These are phyloP conservation scores for Psephotus haematonotus DNA, from an alignment of 2,113 vertebrate species.

Conservation along the genomic window DNA sequence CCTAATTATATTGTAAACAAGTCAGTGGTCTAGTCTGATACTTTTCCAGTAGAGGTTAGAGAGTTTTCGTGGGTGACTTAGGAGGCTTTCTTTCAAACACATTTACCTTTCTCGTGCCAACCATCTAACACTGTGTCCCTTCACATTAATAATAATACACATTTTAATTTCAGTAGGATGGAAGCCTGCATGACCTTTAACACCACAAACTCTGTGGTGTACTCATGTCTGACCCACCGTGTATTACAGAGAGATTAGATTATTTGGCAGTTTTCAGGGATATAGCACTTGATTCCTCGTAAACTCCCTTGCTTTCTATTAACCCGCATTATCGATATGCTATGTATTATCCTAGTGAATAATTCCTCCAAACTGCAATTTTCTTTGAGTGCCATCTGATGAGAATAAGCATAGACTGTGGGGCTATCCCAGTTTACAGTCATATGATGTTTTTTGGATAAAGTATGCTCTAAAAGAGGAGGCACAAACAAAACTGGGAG, in stretches of 20 bases:
- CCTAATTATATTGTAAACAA: background rate
- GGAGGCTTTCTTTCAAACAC: background rate
- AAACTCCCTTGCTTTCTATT: background rate
- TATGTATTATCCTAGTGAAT: background rate
- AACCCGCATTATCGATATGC: background rate
- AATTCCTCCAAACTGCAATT: background rate
- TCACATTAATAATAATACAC: background rate
- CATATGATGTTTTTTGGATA: background rate
- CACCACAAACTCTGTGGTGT: background rate
- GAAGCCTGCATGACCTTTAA: background rate
- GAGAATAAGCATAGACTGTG: rapidly evolving
- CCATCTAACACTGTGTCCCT: background rate
- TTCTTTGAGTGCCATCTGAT: background rate
- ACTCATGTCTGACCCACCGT: background rate
- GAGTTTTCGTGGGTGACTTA: background rate
- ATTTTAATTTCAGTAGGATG: background rate
- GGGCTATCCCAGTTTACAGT: background rate
- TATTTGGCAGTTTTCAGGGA: background rate
- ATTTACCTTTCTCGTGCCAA: background rate
- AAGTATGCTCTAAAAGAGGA: background rate
- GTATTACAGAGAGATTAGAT: background rate
- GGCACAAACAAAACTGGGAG: background rate
- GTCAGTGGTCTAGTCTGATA: background rate
- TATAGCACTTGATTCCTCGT: background rate
- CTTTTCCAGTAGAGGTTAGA: background rate